These are phyloP conservation scores for Merluccius polli DNA, from an alignment of 2,797 vertebrate species.

Conservation along the genomic window DNA sequence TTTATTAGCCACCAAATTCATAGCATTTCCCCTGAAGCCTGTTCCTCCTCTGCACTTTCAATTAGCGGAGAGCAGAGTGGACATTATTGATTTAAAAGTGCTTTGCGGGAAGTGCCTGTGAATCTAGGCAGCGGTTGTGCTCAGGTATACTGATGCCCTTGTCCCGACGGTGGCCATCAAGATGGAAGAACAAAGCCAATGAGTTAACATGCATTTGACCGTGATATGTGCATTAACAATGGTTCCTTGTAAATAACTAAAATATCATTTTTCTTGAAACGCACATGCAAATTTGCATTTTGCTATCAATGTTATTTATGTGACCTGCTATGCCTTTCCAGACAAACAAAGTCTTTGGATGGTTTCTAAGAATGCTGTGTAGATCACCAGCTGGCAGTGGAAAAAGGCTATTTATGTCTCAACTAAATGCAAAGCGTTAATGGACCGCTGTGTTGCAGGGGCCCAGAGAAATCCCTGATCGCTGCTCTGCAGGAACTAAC, in stretches of 20 bases:
- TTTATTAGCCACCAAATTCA: constrained; percentile 38
- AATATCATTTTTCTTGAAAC: background rate
- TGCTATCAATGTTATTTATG: constrained; percentile 65
- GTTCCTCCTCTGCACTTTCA: constrained; percentile 50
- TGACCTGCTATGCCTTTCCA: constrained; percentile 49
- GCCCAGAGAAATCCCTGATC: constrained; percentile 64
- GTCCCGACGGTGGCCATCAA: background rate
- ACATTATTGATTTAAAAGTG: constrained; percentile 60
- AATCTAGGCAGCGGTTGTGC: background rate
- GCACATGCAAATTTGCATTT: constrained; percentile 16
- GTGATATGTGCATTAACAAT: background rate
- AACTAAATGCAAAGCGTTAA: constrained; percentile 79
- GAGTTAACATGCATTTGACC: background rate
- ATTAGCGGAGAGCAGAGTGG: constrained; percentile 64
- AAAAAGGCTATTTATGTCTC: constrained; percentile 80
- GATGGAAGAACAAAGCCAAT: background rate
- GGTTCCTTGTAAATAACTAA: background rate
- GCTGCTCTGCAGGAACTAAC: constrained; percentile 42
- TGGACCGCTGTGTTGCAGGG: constrained; percentile 63
- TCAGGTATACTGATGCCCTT: background rate
- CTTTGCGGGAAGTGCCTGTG: constrained; percentile 22
- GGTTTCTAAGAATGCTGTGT: constrained; percentile 72
- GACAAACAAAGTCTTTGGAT: constrained; percentile 53
- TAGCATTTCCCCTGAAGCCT: constrained; percentile 34
- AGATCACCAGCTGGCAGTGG: constrained; percentile 69